Conservation (phyloP, 2,888 invertebrate genomes). For the Phyllotreta striolata region DNA sequence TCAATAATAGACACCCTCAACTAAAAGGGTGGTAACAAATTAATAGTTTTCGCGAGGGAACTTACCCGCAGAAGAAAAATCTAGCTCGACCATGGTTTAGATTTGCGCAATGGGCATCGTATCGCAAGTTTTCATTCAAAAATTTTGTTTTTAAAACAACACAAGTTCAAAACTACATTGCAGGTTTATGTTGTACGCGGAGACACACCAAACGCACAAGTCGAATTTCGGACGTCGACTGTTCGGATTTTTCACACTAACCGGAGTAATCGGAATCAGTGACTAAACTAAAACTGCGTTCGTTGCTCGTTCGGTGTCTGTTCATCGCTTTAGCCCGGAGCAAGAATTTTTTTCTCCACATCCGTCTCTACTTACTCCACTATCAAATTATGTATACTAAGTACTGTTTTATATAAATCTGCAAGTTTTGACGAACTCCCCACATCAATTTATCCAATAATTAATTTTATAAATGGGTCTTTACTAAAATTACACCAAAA, state of each 20-base stretch:
- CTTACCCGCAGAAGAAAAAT: conserved; percentile 56
- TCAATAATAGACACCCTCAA: conserved; percentile 54
- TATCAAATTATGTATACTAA: no score
- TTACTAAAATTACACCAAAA: no score
- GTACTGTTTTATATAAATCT: no score
- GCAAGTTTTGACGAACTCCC: no score
- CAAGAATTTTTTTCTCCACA: no score
- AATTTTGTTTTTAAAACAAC: conserved; percentile 41
- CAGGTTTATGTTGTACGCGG: conserved; percentile 19
- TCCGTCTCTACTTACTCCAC: no score
- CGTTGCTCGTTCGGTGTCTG: background rate
- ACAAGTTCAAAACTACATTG: conserved; percentile 21
- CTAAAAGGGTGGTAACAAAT: conserved; percentile 48
- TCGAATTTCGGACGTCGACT: conserved; percentile 6
- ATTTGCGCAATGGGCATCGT: conserved; percentile 45
- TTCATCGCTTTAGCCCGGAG: background rate
- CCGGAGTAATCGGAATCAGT: conserved; percentile 15
- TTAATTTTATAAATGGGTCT: no score
- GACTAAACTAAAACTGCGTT: conserved; percentile 7
- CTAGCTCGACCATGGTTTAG: conserved; percentile 55
- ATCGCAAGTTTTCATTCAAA: conserved; percentile 55
- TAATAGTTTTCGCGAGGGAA: conserved; percentile 42
- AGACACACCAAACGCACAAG: conserved; percentile 14
- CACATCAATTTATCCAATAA: no score
- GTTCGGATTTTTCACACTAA: conserved; percentile 20